phyloP scores from a whole-genome alignment of 1,140 invertebrate genomes.

The Augochlora pura region DNA sequence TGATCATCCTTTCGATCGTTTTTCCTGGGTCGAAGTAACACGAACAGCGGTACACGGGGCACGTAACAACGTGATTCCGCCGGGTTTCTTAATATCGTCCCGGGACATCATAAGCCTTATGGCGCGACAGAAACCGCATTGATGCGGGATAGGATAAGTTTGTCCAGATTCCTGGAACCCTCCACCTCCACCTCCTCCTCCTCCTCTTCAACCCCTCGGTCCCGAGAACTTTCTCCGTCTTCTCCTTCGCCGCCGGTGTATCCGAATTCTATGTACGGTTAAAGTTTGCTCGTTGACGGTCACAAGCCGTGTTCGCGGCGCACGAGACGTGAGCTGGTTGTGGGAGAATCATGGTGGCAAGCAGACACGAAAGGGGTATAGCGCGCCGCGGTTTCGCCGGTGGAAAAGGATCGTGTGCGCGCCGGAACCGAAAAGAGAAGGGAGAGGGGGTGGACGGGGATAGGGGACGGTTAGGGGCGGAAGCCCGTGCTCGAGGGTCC shows the following conservation, averaged over 20 bases:
- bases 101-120: conserved; percentile 24
- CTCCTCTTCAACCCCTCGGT: too few relatives aligned
- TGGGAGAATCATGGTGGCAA: conserved; percentile 46
- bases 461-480: conserved; percentile 27
- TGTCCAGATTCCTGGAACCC: conserved; percentile 15
- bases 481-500: conserved; percentile 35
- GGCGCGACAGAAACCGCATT: conserved; percentile 25
- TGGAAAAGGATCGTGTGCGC: conserved; percentile 6
- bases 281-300: conserved; percentile 68
- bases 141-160: conserved; percentile 41
- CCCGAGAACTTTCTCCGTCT: conserved; percentile 9
- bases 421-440: conserved; percentile 32
- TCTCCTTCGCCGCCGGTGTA: conserved; percentile 32
- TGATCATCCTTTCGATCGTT: too few relatives aligned
- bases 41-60: not conserved
- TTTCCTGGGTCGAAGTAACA: not conserved
- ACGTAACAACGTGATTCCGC: not conserved
- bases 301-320: conserved; percentile 54
- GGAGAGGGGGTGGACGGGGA: too few relatives aligned
- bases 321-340: conserved; percentile 52
- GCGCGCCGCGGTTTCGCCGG: not conserved
- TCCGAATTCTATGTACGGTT: conserved; percentile 56
- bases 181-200: too few relatives aligned
- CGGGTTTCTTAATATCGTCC: conserved; percentile 16
- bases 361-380: not conserved